Evolutionary conservation across 92 coral and sea anemone species (phyloP), one percentile per base, ranked within the genome.

Genomic region (Porites evermanni): DNA sequence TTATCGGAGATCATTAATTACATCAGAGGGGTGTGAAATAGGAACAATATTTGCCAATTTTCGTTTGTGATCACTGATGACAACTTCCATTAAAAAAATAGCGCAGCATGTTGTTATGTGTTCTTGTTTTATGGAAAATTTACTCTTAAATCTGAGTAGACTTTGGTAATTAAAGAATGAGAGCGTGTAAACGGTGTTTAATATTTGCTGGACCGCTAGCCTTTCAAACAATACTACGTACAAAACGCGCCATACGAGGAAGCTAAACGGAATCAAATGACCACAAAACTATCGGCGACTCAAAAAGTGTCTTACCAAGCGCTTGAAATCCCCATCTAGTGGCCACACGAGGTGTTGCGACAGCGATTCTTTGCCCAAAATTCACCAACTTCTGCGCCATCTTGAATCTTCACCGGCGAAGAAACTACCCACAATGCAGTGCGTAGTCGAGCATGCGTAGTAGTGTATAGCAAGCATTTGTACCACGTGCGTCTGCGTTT

Each of bases 311-410:
- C 91, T 85, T 93, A 97, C 99, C 99, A 63, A 91, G 64, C 2
- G 95, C 96, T 81, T 93, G 94, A 80, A 95, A 95, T 66, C 93
- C 91, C 67, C 82, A 63, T 79, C 86, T 97, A 74, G 99, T 97
- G 77, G 94, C 95, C 81, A 95, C 12, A 72, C 95, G 98, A 54
- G 96, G 93, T 53, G 95, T 94, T 88, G 91, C 93, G 3, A 93
- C 73, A 51, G 85, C 92, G 32, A 95, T 71, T 72, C 60, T 97
- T 87, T 95, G 94, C 51, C 98, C 97, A 81, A 90, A 88, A 65
- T 89, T 88, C 9, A 87, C 93, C 77, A 95, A 17, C 89, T 90
- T 93, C 91, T 95, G 98, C 96, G 99, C 99, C 99, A 97, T 97
- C 89, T 97, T 94, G 95, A 97, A 92, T 90, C 86, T 79, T 87